Evolutionary conservation across 2,797 vertebrate species (phyloP).

Genomic region (Petrocephalus sullivani): DNA sequence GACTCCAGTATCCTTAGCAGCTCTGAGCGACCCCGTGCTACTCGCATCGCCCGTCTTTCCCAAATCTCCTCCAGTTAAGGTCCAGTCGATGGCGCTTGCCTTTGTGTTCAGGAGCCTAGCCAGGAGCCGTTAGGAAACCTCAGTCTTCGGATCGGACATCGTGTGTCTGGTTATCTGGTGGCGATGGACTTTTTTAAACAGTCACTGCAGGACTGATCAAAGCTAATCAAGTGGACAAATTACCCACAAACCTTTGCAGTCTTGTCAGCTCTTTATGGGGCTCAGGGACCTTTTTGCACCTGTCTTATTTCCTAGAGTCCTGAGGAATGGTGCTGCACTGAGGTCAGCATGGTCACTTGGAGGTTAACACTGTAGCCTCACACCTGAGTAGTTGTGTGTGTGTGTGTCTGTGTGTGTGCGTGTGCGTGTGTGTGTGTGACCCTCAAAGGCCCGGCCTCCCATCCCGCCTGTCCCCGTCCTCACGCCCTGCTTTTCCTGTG

Average conservation of each 20-base stretch:
- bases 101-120: background rate
- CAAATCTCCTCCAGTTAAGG: background rate
- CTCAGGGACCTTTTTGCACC: background rate
- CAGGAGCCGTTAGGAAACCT: background rate
- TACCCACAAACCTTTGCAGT: background rate
- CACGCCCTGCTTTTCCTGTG: background rate
- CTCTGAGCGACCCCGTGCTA: background rate
- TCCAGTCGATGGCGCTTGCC: background rate
- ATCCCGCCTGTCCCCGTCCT: background rate
- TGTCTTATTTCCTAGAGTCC: background rate
- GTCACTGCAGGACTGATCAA: background rate
- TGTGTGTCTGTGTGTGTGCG: background rate
- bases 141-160: background rate
- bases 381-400: background rate
- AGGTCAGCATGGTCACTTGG: background rate
- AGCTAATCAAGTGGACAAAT: background rate
- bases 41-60: background rate
- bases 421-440: background rate
- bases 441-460: background rate
- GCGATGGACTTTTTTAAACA: background rate
- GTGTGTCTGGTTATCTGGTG: background rate
- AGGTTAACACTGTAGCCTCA: background rate
- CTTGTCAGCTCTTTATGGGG: background rate
- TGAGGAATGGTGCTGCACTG: background rate
- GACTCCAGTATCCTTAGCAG: background rate